Conservation (phyloP, 2,113 vertebrate species). For the Mus spicilegus region DNA sequence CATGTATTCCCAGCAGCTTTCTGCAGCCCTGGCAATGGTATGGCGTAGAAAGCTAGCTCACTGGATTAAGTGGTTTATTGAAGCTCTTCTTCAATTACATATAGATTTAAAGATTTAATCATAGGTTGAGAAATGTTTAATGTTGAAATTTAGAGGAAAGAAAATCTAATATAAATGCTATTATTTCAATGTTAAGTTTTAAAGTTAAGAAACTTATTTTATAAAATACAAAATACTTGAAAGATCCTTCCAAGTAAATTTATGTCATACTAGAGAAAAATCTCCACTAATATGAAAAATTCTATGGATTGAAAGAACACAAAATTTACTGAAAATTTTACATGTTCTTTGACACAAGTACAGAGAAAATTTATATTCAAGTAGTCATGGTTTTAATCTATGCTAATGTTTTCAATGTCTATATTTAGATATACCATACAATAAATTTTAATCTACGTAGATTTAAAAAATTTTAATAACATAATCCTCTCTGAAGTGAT, state of each 20-base stretch:
- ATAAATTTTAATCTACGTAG: constrained; percentile 6
- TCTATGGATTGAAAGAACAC: background rate
- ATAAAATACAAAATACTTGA: background rate
- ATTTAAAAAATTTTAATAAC: constrained; percentile 59
- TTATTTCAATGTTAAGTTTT: constrained; percentile 8
- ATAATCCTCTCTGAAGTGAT: constrained; percentile 70
- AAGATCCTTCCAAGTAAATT: background rate
- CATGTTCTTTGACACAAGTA: background rate
- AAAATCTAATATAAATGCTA: background rate
- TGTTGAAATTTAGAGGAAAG: background rate
- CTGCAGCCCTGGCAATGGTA: background rate
- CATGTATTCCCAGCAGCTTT: background rate
- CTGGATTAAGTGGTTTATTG: background rate
- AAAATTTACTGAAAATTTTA: background rate
- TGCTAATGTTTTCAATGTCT: background rate
- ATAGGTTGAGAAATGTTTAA: background rate
- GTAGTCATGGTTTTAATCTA: background rate
- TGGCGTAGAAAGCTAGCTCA: background rate
- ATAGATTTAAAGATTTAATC: background rate
- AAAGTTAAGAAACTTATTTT: background rate
- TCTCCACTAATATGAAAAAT: background rate
- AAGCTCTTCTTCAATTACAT: background rate
- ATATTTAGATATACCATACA: constrained; percentile 44
- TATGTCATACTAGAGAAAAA: background rate
- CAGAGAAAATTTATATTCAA: background rate